Evolutionary conservation across 2,113 vertebrate genomes (phyloP).

Genomic region (Trogon surrucura): DNA sequence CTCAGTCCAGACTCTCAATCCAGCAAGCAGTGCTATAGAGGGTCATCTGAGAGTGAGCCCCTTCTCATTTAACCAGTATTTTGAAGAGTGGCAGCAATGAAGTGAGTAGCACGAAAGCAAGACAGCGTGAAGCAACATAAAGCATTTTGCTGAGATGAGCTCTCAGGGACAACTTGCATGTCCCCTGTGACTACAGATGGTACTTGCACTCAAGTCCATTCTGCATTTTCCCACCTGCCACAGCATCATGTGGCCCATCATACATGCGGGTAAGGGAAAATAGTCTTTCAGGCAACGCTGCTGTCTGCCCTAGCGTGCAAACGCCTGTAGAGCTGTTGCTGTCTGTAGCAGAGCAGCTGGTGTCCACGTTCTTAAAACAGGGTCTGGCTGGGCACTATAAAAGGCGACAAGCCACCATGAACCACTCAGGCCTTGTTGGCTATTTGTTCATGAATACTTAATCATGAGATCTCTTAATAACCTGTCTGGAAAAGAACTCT

Average conservation of each 20-base stretch:
- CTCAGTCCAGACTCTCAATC: not conserved
- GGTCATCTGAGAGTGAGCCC: not conserved
- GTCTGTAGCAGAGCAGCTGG: not conserved
- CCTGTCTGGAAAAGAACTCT: not conserved
- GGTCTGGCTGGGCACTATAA: not conserved
- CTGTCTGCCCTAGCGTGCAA: not conserved
- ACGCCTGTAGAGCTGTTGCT: not conserved
- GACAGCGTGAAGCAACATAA: fast-evolving
- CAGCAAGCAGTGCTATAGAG: not conserved
- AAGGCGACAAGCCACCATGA: not conserved
- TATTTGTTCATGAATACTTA: not conserved
- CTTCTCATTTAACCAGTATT: not conserved
- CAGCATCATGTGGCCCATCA: not conserved
- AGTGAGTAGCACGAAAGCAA: not conserved
- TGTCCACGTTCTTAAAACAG: not conserved
- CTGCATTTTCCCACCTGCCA: not conserved
- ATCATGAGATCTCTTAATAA: conserved; percentile 3
- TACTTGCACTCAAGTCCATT: not conserved
- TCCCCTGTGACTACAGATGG: not conserved
- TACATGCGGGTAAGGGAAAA: not conserved
- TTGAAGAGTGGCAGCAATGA: not conserved
- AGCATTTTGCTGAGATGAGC: not conserved
- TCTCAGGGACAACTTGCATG: not conserved
- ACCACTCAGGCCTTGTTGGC: not conserved
- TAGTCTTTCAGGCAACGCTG: not conserved